Percentiles rank a stretch among this genome's conserved stretches.
Evolutionary conservation across 2,888 invertebrate species (phyloP).

Genomic region (Agrilus cyanescens): DNA sequence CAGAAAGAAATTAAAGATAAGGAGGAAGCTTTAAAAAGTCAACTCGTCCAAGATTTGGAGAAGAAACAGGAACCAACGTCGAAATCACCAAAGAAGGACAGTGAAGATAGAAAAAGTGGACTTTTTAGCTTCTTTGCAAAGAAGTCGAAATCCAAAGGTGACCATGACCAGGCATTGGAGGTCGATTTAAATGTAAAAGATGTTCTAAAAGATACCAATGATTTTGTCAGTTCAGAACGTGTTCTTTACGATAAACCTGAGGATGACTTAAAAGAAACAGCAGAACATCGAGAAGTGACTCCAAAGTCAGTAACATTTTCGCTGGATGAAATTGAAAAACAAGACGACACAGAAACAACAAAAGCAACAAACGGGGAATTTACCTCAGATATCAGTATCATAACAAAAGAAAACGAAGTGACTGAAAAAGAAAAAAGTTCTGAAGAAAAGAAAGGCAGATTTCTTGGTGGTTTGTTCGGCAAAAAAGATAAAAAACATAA

Average conservation of each 20-base stretch:
- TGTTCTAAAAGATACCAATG: background rate
- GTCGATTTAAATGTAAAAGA: background rate
- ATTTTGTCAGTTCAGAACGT: background rate
- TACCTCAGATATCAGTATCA: constrained; percentile 2
- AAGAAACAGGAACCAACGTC: background rate
- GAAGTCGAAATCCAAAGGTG: constrained; percentile 11
- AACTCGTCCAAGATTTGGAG: background rate
- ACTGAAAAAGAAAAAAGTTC: constrained; percentile 1
- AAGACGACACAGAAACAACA: constrained; percentile 17
- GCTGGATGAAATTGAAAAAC: constrained; percentile 17
- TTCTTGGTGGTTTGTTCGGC: constrained; percentile 18
- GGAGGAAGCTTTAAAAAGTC: background rate
- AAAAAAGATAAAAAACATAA: constrained; percentile 14
- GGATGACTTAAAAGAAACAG: background rate
- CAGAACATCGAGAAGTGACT: background rate
- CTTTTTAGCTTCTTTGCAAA: constrained; percentile 19
- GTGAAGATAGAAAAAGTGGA: constrained; percentile 14
- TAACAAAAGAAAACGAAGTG: background rate
- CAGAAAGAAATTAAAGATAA: background rate
- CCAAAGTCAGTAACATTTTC: constrained; percentile 14
- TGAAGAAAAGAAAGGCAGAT: constrained; percentile 8
- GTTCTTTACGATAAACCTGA: background rate
- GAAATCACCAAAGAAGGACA: constrained; percentile 4
- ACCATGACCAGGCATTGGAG: background rate
- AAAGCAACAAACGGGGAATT: background rate